Percentiles rank a stretch among this genome's conserved stretches.
Conservation (phyloP, 92 coral and sea anemone genomes). For the Epizoanthus fatuus region DNA sequence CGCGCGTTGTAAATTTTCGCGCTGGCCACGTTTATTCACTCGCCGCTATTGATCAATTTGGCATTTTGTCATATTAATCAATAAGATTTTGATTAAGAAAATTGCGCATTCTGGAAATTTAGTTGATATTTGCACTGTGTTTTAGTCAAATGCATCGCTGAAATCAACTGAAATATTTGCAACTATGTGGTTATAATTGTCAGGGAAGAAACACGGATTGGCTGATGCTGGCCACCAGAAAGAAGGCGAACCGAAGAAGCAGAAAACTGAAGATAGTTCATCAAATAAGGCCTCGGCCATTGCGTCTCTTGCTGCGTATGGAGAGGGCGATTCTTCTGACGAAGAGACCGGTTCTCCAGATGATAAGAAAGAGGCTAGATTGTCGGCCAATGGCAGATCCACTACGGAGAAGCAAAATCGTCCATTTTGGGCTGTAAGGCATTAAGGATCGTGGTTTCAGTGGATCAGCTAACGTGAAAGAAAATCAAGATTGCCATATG, state of each 20-base stretch:
- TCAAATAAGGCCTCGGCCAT: conserved; percentile 50
- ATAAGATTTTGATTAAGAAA: no score
- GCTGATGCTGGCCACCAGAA: background rate
- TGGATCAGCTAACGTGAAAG: background rate
- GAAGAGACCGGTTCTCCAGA: conserved; percentile 63
- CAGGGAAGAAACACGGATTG: conserved; percentile 60
- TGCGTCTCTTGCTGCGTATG: conserved; percentile 77
- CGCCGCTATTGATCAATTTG: no score
- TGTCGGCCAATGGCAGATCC: conserved; percentile 18
- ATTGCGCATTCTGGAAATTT: no score
- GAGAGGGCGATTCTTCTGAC: conserved; percentile 79
- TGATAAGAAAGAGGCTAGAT: background rate
- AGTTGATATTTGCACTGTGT: background rate
- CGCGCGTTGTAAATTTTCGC: no score
- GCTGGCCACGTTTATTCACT: no score
- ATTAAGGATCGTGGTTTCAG: background rate
- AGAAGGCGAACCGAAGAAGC: conserved; percentile 58
- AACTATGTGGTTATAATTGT: background rate
- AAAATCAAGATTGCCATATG: background rate
- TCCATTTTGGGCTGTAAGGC: conserved; percentile 89
- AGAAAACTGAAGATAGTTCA: conserved; percentile 53
- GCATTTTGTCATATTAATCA: no score
- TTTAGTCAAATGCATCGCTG: conserved; percentile 15
- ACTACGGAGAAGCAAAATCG: conserved; percentile 9
- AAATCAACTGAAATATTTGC: background rate